Conservation (phyloP, 2,113 vertebrate species). For the Takifugu bimaculatus region DNA sequence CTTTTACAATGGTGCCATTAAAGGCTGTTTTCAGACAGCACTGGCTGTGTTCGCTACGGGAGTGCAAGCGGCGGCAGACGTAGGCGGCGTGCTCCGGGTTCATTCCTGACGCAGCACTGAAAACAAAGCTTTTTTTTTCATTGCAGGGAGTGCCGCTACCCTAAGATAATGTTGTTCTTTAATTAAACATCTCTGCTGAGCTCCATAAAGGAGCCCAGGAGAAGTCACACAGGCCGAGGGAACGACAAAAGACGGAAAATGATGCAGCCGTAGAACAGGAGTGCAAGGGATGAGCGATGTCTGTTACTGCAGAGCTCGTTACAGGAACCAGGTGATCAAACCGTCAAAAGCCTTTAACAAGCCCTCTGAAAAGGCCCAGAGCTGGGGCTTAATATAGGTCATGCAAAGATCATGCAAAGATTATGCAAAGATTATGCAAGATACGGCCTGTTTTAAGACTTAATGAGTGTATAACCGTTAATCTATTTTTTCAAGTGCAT, state of each 20-base stretch:
- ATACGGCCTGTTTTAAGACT: neutral
- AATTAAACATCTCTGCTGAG: conserved; percentile 69
- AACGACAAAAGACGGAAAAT: conserved; percentile 32
- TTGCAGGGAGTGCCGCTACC: conserved; percentile 43
- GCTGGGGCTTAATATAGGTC: neutral
- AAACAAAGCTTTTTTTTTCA: conserved; percentile 35
- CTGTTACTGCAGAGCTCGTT: conserved; percentile 39
- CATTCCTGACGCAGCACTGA: conserved; percentile 41
- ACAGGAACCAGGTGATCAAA: conserved; percentile 31
- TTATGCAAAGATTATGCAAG: neutral
- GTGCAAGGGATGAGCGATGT: conserved; percentile 1
- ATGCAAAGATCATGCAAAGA: neutral
- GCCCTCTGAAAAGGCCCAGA: conserved; percentile 6
- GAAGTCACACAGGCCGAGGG: conserved; percentile 10
- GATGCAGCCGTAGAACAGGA: conserved; percentile 15
- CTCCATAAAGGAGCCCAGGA: conserved; percentile 17
- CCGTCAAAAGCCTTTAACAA: conserved; percentile 13
- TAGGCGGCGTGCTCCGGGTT: conserved; percentile 5
- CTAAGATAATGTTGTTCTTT: conserved; percentile 77
- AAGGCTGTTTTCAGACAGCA: conserved; percentile 35
- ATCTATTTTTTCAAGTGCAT: too few species aligned
- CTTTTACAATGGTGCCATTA: conserved; percentile 60
- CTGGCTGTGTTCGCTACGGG: conserved; percentile 16
- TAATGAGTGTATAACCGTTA: too few species aligned
- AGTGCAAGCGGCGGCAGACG: conserved; percentile 4